Base-by-base conservation (phyloP, 2,797 vertebrate species). In the Triplophysa bombifrons region DNA sequence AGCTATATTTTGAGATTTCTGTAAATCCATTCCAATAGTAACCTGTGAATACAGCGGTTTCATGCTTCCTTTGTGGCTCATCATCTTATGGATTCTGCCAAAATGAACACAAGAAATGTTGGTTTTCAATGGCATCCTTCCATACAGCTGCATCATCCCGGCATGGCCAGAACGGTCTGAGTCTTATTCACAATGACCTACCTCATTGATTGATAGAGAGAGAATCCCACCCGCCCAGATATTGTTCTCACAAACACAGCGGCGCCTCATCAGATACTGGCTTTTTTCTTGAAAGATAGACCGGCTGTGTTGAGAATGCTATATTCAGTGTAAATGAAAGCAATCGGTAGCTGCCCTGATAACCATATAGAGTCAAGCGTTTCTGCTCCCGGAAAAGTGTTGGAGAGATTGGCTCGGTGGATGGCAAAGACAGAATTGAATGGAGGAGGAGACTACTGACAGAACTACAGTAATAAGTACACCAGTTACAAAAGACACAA, bases 141-240 rank as follows among this genome's bases (percentile, higher is more conserved):
- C 44, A 74, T 34, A 50, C 10, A 25, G 14, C 5, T 48, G 2
- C 13, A 74, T 74, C 41, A 41, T 41, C 17, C 58, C 46, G 11
- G 44, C 25, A 53, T 22, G 27, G 30, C 41, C 34, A 8, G 22
- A 56, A 44, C 50, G 12, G 3, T 11, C 4, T 17, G 20, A 44
- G n/a, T 67, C 20, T 46, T 76, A 44, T 76, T 55, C 6, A 67
- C 64, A 0, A 19, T 78, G 71, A 55, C 53, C 55, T 72, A 48
- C 53, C 55, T 72, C 51, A 74, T 44, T 68, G 71, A 78, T 85
- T 65, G 27, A 78, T 83, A 46, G 68, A 74, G 58, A 8, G 14
- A 82, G 41, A 66, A 30, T 71, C 60, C n/a, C 66, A 75, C 44
- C 20, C 58, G 53, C 41, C 68, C 56, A 58, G 44, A 82, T 66